Base-by-base conservation (phyloP, 2,797 vertebrate species). In the Coilia nasus region DNA sequence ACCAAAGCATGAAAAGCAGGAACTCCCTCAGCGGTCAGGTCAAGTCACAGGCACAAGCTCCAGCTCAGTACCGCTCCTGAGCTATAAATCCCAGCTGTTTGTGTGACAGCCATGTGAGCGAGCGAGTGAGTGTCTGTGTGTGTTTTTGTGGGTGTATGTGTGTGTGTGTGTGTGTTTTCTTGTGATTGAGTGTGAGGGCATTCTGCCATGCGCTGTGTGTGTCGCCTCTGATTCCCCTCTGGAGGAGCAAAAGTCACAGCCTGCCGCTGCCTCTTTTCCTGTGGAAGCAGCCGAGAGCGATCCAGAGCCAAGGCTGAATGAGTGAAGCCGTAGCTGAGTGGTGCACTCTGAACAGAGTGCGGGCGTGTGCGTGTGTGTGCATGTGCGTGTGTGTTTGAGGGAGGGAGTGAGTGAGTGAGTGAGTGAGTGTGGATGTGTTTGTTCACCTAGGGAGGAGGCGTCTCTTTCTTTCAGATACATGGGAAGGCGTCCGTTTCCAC, bases 401-500 rank as follows among this genome's bases (percentile, higher is more conserved):
- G 21, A 25, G 3, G n/a, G 64, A 81, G 84, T 54, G 85, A 12
- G n/a, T 83, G 83, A 28, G 67, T 86, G 88, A 46, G 50, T 54
- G 84, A 46, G 83, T 71, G 47, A 23, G 71, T 56, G 54, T 35
- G 75, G 41, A 19, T 50, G 56, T 44, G 44, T 54, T 57, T 71
- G 81, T 85, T 83, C 81, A 81, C 84, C 82, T 87, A 54, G 62
- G 35, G 80, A 41, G 85, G 46, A 46, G 35, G 81, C 2, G 57
- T 80, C 81, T 80, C 81, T 81, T 64, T 85, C 57, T 85, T 78
- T 78, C 71, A 54, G 41, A 54, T 56, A 60, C 54, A 75, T 64
- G 47, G 54, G 59, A 15, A 83, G 71, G 85, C 78, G 82, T 85
- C 83, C 80, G 46, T 83, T 88, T 87, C 82, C 54, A 75, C 86